Base-by-base conservation (phyloP, 2,888 invertebrate genomes). In the Pheosia tremula region DNA sequence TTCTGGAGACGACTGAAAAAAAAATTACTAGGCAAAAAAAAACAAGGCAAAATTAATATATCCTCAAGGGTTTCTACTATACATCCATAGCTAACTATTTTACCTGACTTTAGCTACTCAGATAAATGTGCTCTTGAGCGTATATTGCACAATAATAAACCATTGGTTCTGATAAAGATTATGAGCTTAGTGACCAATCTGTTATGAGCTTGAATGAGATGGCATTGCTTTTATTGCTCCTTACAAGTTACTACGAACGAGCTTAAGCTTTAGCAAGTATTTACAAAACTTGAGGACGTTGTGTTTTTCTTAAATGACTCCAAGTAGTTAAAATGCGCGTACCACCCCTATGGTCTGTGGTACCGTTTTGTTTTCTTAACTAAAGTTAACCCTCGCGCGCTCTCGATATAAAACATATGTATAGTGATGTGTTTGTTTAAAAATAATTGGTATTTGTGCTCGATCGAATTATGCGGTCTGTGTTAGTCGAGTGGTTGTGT, bases 371-470 rank as follows among this genome's bases (percentile, higher is more conserved):
- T 75, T 75, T 77, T 75, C 77, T 75, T 75, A 77, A 70, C 70
- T 61, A 72, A 72, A 75, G 72, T 77, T 75, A 72, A 72, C 77
- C 77, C 71, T 75, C 67, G 60, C 45, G 10, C 63, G 56, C 62
- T 56, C 56, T 56, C 68, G 57, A 58, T 55, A 68, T 63, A 60
- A 70, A 56, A 61, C 60, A 58, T 67, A 66, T 63, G 68, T 67
- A 59, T 77, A 74, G 70, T 69, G 75, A 75, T 75, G 77, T 75
- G 78, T 75, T 75, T 74, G 75, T 72, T 68, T 63, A 72, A 75
- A 75, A 72, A 75, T 75, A 75, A 75, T 75, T 77, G 55, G 39
- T 37, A 39, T 55, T 50, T 55, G 39, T n/a, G 39, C 39, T 1
- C 55, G n/a, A 55, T 55, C 55, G 38, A 55, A 55, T 55, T 39